Evolutionary conservation across 2,113 vertebrate genomes (phyloP).

Genomic region (rabbit (Oryctolagus cuniculus)): DNA sequence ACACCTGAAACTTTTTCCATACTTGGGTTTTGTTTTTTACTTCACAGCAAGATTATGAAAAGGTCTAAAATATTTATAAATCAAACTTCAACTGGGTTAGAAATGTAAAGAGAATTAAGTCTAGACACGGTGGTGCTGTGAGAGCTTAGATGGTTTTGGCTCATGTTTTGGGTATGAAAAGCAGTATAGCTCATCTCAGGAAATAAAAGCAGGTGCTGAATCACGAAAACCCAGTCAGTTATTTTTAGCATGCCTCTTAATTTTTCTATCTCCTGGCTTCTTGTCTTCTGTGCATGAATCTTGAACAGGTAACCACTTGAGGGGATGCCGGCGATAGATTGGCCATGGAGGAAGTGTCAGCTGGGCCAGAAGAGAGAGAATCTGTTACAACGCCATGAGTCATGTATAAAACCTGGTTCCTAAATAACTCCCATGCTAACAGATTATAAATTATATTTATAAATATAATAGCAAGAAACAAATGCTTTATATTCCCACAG

Average conservation of each 20-base stretch:
- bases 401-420: not conserved
- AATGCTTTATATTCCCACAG: not conserved
- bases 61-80: conserved; percentile 43
- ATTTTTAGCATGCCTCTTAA: conserved; percentile 95
- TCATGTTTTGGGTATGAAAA: conserved; percentile 64
- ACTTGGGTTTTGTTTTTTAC: conserved; percentile 65
- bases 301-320: conserved; percentile 94
- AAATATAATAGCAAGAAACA: not conserved
- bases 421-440: conserved; percentile 44
- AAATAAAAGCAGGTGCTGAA: conserved; percentile 67
- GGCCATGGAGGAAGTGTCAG: conserved; percentile 98
- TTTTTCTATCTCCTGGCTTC: conserved; percentile 93
- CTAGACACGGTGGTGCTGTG: conserved; percentile 18
- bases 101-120: conserved; percentile 44
- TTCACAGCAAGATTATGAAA: conserved; percentile 56
- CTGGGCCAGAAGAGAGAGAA: conserved; percentile 83
- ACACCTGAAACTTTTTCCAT: conserved; percentile 60
- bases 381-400: not conserved
- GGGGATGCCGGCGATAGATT: conserved; percentile 94
- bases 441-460: too few relatives aligned
- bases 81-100: conserved; percentile 47
- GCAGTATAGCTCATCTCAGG: conserved; percentile 54
- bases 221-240: conserved; percentile 75
- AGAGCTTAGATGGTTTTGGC: conserved; percentile 55
- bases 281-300: conserved; percentile 93